Conservation (phyloP, 2,888 invertebrate species). For the Neoitamus cyanurus region DNA sequence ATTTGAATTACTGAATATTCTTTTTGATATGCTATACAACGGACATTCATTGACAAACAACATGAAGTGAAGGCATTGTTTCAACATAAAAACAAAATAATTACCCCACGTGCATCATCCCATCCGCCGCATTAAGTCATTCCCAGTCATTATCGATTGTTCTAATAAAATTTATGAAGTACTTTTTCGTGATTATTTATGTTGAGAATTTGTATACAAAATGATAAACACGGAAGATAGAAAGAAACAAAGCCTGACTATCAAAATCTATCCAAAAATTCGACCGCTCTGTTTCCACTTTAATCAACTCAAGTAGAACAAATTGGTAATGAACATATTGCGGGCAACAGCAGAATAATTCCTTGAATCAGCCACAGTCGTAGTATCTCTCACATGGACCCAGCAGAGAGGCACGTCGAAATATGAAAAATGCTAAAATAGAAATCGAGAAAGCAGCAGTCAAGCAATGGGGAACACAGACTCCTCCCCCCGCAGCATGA, state of each 20-base stretch:
- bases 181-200: neutral
- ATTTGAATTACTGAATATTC: neutral
- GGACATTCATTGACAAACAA: neutral
- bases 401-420: neutral
- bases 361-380: neutral
- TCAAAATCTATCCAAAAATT: neutral
- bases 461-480: neutral
- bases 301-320: conserved; percentile 14
- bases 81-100: neutral
- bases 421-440: conserved; percentile 7
- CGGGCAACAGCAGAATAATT: neutral
- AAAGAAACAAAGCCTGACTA: neutral
- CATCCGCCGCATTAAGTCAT: neutral
- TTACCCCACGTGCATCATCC: neutral
- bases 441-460: conserved; percentile 25
- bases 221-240: neutral
- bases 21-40: neutral
- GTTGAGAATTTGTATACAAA: neutral
- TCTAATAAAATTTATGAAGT: neutral
- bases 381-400: neutral
- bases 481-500: neutral
- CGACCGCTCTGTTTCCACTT: neutral
- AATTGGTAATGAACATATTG: conserved; percentile 11
- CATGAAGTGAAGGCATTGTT: neutral
- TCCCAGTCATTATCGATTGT: neutral